phyloP scores from a whole-genome alignment of 2,888 invertebrate genomes.

The Rhorus exstirpatorius region DNA sequence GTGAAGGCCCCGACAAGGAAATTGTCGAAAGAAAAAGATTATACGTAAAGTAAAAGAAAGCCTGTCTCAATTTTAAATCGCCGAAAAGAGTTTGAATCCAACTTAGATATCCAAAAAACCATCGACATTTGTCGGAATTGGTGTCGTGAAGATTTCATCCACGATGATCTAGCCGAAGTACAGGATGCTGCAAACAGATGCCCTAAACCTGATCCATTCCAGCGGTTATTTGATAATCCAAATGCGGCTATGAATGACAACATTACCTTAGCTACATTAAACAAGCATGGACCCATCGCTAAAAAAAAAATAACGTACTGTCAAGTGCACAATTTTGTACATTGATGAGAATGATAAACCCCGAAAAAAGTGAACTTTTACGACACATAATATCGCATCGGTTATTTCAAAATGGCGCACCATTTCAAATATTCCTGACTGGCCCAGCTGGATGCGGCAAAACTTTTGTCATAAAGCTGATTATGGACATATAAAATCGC shows the following conservation, averaged over 20 bases:
- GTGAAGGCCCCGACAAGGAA: too few species aligned
- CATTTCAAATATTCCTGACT: constrained; percentile 70
- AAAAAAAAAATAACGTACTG: constrained; percentile 75
- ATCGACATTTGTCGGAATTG: constrained; percentile 38
- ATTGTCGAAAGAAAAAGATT: too few species aligned
- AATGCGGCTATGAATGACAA: too few species aligned
- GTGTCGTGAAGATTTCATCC: constrained; percentile 31
- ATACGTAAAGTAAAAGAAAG: too few species aligned
- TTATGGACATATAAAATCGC: constrained; percentile 85
- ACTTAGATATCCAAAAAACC: constrained; percentile 78
- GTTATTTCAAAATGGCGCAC: constrained; percentile 1
- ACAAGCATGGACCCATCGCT: neutral
- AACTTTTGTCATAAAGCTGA: constrained; percentile 81
- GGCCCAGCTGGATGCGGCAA: constrained; percentile 72
- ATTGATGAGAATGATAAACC: constrained; percentile 72
- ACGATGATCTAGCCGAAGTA: constrained; percentile 24
- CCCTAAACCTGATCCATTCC: constrained; percentile 16
- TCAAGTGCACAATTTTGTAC: constrained; percentile 68
- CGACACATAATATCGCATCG: constrained; percentile 30
- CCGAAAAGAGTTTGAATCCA: constrained; percentile 77
- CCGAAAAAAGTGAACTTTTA: constrained; percentile 68
- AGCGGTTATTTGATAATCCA: too few species aligned
- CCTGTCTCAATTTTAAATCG: constrained; percentile 79
- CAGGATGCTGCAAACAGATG: too few species aligned
- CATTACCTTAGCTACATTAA: too few species aligned